phyloP scores from a whole-genome alignment of 2,113 vertebrate genomes.

The Pogona vitticeps region DNA sequence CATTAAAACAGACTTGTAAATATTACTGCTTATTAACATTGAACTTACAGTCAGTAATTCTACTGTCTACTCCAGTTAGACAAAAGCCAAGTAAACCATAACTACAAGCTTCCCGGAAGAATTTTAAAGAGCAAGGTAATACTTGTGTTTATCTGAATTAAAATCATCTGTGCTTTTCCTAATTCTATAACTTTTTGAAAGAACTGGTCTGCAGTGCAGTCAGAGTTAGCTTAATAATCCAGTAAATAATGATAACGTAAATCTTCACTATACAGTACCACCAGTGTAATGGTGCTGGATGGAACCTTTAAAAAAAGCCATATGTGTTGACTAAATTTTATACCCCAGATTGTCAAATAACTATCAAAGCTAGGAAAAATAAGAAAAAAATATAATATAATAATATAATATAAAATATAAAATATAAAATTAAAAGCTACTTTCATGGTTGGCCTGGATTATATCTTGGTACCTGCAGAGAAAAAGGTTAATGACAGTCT shows the following conservation, averaged over 20 bases:
- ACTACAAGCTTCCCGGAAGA: not conserved
- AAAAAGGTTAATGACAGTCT: not conserved
- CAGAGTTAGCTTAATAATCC: not conserved
- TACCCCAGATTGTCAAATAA: not conserved
- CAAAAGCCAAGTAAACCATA: not conserved
- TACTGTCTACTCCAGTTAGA: not conserved
- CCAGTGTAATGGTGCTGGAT: not conserved
- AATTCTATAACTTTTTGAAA: not conserved
- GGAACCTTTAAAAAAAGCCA: not conserved
- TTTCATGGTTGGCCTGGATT: not conserved
- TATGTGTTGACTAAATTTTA: not conserved
- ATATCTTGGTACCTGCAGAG: not conserved
- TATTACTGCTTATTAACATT: not conserved
- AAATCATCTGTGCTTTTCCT: not conserved
- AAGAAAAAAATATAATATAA: not conserved
- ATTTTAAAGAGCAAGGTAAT: not conserved
- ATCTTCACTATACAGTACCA: not conserved
- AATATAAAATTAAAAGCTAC: not conserved
- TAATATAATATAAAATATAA: not conserved
- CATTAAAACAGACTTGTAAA: constrained; percentile 44
- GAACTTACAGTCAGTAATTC: constrained; percentile 18
- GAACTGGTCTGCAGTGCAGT: not conserved
- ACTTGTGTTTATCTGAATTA: constrained; percentile 10
- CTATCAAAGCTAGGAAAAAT: not conserved
- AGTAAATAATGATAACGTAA: not conserved